These are phyloP conservation scores for Mizuhopecten yessoensis DNA, from an alignment of 1,140 invertebrate genomes.

Conservation along the genomic window DNA sequence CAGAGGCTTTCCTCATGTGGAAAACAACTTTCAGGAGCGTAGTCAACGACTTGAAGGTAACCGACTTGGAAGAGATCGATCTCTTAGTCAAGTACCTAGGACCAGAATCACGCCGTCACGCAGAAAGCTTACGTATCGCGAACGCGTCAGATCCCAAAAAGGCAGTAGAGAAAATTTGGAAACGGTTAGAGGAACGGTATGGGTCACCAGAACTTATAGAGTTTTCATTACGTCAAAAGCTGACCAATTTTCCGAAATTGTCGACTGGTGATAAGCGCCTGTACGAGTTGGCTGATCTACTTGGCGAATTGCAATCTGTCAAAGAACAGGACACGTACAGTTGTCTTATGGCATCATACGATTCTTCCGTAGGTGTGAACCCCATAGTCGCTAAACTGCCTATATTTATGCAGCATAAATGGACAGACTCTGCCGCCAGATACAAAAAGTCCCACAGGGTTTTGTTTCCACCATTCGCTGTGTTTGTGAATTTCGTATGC, in stretches of 20 bases:
- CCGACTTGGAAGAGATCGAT: constrained; percentile 55
- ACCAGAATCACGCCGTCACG: constrained; percentile 51
- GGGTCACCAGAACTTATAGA: constrained; percentile 63
- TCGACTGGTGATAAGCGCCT: constrained; percentile 61
- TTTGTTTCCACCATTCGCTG: constrained; percentile 51
- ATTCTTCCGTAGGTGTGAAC: constrained; percentile 52
- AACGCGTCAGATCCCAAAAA: constrained; percentile 47
- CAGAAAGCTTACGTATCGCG: constrained; percentile 51
- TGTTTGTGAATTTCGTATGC: constrained; percentile 55
- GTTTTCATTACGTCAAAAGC: constrained; percentile 52
- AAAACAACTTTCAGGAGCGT: constrained; percentile 54
- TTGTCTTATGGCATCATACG: constrained; percentile 46
- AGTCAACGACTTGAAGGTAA: constrained; percentile 44
- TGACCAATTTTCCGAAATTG: constrained; percentile 63
- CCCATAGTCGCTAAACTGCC: constrained; percentile 60
- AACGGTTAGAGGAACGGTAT: constrained; percentile 59
- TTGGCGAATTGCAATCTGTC: constrained; percentile 58
- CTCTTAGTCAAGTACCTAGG: constrained; percentile 60
- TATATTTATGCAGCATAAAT: constrained; percentile 59
- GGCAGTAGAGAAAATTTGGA: constrained; percentile 55
- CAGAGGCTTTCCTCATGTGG: constrained; percentile 51
- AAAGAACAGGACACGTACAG: constrained; percentile 46
- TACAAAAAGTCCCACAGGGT: constrained; percentile 56
- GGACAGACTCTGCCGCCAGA: constrained; percentile 52
- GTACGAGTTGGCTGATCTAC: constrained; percentile 65